A percentile compares a stretch with the other conserved stretches of the same genome.
Conservation (phyloP, 2,797 vertebrate genomes). For the Poeciliopsis presidionis region DNA sequence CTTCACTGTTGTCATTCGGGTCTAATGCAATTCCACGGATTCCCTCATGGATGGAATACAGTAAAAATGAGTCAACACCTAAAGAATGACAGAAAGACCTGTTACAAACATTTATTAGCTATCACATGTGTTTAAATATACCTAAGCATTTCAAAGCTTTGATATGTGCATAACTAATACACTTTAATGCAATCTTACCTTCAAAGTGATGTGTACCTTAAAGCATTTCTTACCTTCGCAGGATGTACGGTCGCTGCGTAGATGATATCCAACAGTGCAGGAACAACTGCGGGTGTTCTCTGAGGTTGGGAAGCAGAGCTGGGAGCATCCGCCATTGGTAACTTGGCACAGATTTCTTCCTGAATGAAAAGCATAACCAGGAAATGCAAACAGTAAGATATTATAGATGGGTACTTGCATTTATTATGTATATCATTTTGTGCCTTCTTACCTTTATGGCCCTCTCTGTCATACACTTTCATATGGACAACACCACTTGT, state of each 20-base stretch:
- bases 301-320: constrained; percentile 96
- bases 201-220: neutral
- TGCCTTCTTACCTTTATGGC: constrained; percentile 88
- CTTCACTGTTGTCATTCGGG: constrained; percentile 92
- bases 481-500: constrained; percentile 94
- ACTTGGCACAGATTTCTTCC: constrained; percentile 93
- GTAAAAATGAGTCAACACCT: constrained; percentile 96
- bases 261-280: constrained; percentile 94
- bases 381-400: constrained; percentile 8
- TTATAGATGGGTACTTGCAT: neutral
- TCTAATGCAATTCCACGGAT: constrained; percentile 94
- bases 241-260: constrained; percentile 91
- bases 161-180: neutral
- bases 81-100: constrained; percentile 7
- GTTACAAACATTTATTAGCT: constrained; percentile 5
- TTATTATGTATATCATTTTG: neutral
- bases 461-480: constrained; percentile 95
- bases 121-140: neutral
- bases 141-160: neutral
- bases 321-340: constrained; percentile 96
- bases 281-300: constrained; percentile 92
- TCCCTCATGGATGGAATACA: constrained; percentile 98
- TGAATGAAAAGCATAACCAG: constrained; percentile 62
- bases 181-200: neutral
- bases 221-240: constrained; percentile 86